Percentiles rank a stretch among this genome's conserved stretches.
phyloP scores from a whole-genome alignment of 1,140 invertebrate species.

The Aphelinus atriplicis region DNA sequence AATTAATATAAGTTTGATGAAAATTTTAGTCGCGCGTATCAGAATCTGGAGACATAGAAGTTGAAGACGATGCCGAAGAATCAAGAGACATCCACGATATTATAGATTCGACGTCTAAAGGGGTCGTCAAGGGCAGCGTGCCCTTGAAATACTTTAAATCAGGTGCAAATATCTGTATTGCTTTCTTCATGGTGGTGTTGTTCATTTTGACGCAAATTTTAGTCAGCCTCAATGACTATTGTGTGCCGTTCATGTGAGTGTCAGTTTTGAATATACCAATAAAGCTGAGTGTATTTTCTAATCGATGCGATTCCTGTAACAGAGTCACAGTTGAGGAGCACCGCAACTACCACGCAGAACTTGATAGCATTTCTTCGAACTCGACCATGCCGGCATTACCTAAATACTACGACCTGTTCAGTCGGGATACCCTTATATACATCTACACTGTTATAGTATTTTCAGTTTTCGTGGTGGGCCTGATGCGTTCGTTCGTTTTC shows the following conservation, averaged over 20 bases:
- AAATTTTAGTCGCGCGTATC: conserved; percentile 17
- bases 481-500: conserved; percentile 66
- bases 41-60: conserved; percentile 65
- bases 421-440: conserved; percentile 47
- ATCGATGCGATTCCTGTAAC: too few species aligned
- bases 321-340: conserved; percentile 14
- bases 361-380: too few species aligned
- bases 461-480: conserved; percentile 59
- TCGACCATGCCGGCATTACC: too few species aligned
- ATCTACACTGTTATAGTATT: conserved; percentile 64
- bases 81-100: conserved; percentile 63
- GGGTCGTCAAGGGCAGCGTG: conserved; percentile 70
- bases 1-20: too few species aligned
- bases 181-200: conserved; percentile 66
- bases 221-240: conserved; percentile 75
- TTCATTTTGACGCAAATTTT: conserved; percentile 71
- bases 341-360: neutral
- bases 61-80: conserved; percentile 70
- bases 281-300: too few species aligned
- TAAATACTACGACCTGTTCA: too few species aligned
- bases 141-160: conserved; percentile 74
- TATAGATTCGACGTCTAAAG: conserved; percentile 69
- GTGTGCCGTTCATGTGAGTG: conserved; percentile 72
- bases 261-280: too few species aligned
- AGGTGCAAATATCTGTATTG: conserved; percentile 68